Evolutionary conservation across 2,888 invertebrate species (phyloP).

Genomic region (Balanococcus diminutus): DNA sequence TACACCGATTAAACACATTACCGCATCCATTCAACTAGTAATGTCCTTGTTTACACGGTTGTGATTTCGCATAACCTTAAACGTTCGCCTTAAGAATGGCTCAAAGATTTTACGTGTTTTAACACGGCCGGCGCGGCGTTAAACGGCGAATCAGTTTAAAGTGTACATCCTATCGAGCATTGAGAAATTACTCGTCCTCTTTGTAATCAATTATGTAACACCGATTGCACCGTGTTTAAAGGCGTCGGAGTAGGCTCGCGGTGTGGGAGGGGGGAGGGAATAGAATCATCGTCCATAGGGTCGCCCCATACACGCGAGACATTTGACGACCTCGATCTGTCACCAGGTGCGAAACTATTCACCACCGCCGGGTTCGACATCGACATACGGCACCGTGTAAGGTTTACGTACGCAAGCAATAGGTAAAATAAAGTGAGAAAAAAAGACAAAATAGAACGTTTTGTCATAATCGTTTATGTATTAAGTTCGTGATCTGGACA

Average conservation of each 20-base stretch:
- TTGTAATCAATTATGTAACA: background rate
- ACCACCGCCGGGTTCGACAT: background rate
- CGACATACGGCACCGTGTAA: constrained; percentile 19
- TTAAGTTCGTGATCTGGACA: constrained; percentile 52
- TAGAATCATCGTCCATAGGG: background rate
- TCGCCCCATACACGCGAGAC: constrained; percentile 7
- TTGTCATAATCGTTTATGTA: constrained; percentile 55
- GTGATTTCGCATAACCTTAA: constrained; percentile 34
- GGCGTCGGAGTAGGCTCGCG: constrained; percentile 9
- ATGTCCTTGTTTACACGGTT: constrained; percentile 40
- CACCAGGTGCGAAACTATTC: background rate
- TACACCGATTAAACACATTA: constrained; percentile 19
- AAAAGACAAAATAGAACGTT: constrained; percentile 45
- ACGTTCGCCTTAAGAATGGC: constrained; percentile 18
- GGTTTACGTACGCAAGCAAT: background rate
- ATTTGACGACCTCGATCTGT: constrained; percentile 38
- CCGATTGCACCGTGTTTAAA: background rate
- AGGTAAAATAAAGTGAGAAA: background rate
- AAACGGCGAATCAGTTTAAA: background rate
- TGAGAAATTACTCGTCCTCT: constrained; percentile 11
- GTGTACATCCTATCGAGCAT: constrained; percentile 19
- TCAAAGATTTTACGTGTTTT: background rate
- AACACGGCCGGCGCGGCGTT: background rate
- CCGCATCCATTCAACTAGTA: background rate
- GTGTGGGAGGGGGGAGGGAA: background rate